These are phyloP conservation scores for Himalopsyche japonica DNA, from an alignment of 2,888 invertebrate species.

Conservation along the genomic window DNA sequence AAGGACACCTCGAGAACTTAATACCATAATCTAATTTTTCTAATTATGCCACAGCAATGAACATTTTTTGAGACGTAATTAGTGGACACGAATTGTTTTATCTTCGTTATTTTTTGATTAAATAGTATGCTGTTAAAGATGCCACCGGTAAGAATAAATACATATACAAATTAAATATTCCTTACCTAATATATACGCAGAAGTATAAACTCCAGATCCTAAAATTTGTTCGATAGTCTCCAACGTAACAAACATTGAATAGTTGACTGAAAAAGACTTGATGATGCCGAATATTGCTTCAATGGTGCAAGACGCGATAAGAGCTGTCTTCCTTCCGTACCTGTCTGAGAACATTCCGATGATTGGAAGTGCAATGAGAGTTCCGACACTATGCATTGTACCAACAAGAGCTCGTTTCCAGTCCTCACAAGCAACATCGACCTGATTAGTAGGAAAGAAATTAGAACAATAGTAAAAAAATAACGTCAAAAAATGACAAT, in stretches of 20 bases:
- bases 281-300: slow-evolving; percentile 68
- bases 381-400: slow-evolving; percentile 72
- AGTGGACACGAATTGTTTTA: too few species aligned
- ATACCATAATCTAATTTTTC: too few species aligned
- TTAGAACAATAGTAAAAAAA: too few species aligned
- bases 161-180: neutral
- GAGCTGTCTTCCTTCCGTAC: slow-evolving; percentile 68
- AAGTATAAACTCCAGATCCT: slow-evolving; percentile 72
- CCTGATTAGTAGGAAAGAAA: too few species aligned
- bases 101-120: too few species aligned
- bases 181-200: slow-evolving; percentile 72
- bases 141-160: too few species aligned
- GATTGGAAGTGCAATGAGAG: slow-evolving; percentile 70
- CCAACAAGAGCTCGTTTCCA: slow-evolving; percentile 77
- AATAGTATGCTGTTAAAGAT: too few species aligned
- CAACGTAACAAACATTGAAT: slow-evolving; percentile 68
- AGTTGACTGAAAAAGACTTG: slow-evolving; percentile 69
- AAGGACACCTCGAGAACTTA: too few species aligned
- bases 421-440: slow-evolving; percentile 58
- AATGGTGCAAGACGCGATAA: slow-evolving; percentile 64
- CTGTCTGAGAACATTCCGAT: slow-evolving; percentile 75
- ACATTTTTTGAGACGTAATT: too few species aligned
- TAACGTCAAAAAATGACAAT: too few species aligned
- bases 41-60: too few species aligned
- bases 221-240: slow-evolving; percentile 73